Evolutionary conservation across 2,888 invertebrate genomes (phyloP), one percentile per base, ranked within the genome.

Genomic region (Synergus japonicus): DNA sequence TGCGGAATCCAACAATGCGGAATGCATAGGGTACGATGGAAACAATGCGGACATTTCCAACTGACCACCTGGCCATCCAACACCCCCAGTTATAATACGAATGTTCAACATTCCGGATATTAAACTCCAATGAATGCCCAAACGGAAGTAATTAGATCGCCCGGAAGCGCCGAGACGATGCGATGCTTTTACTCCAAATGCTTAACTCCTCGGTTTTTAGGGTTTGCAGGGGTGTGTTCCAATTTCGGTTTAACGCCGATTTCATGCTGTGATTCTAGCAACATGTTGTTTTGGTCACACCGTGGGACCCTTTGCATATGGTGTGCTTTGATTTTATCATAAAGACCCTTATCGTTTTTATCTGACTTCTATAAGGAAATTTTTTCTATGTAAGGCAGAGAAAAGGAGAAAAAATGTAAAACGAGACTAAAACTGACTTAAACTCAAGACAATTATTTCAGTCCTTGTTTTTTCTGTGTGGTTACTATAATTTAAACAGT

Each of bases 71-170:
- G 87, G 83, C 82, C 77, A 79, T 76, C 18, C 79, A 80, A 76
- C 78, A 84, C 83, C 82, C 80, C 79, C 80, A n/a, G 54, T 73
- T 54, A 29, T 54, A 76, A n/a, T 78, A 78, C 78, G 54, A 58
- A 81, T 65, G 67, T 60, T 66, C 80, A 77, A 82, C 82, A 86
- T 86, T 87, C 87, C 87, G 87, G 87, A 87, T 87, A 87, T 87
- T 88, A 87, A 87, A 85, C 86, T 85, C 83, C 81, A 82, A 87
- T 85, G 86, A 88, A 86, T 86, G 85, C 82, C 84, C 84, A 83
- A 85, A 85, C 89, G 90, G 90, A 90, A 90, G 86, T 90, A 89
- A 90, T 90, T 89, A 90, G 86, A 87, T 84, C 84, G 84, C 85
- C 87, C 87, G 73, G 73, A 73, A 73, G 73, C 73, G 18, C 54